These are phyloP conservation scores for Abrostola tripartita DNA, from an alignment of 2,888 invertebrate genomes.

Conservation along the genomic window DNA sequence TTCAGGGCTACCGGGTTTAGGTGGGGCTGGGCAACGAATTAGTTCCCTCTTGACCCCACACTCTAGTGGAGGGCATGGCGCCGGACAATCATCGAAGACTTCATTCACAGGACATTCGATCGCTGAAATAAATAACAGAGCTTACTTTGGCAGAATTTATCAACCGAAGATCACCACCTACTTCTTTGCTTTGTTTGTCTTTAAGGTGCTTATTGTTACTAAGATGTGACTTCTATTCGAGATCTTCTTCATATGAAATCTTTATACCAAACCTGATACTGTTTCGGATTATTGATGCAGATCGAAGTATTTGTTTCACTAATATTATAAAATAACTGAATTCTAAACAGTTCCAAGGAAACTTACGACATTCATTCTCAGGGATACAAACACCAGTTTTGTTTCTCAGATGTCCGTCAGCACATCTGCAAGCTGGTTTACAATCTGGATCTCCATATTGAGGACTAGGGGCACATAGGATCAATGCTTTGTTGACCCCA, in stretches of 20 bases:
- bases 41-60: constrained; percentile 57
- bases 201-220: no score
- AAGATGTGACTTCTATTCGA: no score
- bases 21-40: constrained; percentile 53
- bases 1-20: constrained; percentile 59
- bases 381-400: constrained; percentile 55
- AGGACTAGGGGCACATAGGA: constrained; percentile 45
- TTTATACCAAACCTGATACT: no score
- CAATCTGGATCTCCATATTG: constrained; percentile 37
- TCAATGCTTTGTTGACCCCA: constrained; percentile 43
- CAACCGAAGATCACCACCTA: no score
- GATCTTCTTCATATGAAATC: no score
- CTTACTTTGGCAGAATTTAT: no score
- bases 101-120: constrained; percentile 48
- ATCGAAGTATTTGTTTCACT: no score
- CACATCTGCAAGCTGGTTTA: constrained; percentile 56
- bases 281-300: no score
- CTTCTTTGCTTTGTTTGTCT: no score
- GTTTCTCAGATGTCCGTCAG: constrained; percentile 53
- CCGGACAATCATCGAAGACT: constrained; percentile 54
- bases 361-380: constrained; percentile 61
- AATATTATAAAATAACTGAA: no score
- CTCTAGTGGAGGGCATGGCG: constrained; percentile 50
- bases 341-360: not conserved
- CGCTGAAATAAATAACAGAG: constrained; percentile 24